These are phyloP conservation scores for Enteromius mattozi DNA, from an alignment of 2,797 vertebrate species.

Conservation along the genomic window DNA sequence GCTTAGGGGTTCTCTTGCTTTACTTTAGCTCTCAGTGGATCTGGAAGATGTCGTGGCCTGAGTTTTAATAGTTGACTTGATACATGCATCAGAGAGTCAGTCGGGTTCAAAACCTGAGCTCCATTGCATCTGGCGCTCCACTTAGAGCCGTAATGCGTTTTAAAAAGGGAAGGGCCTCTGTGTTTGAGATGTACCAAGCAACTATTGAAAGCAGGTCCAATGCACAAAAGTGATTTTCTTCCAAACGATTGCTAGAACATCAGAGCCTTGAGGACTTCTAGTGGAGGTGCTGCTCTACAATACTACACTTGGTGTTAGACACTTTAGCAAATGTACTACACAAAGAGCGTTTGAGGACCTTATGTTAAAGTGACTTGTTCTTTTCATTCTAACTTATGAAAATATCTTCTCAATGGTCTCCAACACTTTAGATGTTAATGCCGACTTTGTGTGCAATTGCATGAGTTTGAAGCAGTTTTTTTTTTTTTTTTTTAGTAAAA, in stretches of 20 bases:
- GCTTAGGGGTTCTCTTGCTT: constrained; percentile 55
- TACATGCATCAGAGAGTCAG: constrained; percentile 58
- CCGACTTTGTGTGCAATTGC: constrained; percentile 61
- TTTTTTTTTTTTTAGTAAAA: constrained; percentile 44
- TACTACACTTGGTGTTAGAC: constrained; percentile 47
- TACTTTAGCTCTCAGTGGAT: constrained; percentile 46
- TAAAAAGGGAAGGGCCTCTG: constrained; percentile 48
- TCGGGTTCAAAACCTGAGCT: constrained; percentile 23
- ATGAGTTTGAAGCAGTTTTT: constrained; percentile 68
- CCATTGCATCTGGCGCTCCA: not conserved
- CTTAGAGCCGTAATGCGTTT: constrained; percentile 51
- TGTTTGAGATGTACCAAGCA: constrained; percentile 60
- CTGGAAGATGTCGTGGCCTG: constrained; percentile 52
- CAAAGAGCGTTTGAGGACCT: not conserved
- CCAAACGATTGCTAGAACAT: constrained; percentile 36
- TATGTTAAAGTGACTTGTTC: constrained; percentile 60
- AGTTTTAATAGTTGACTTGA: constrained; percentile 62
- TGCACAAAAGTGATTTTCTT: constrained; percentile 5
- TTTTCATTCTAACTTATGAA: constrained; percentile 24
- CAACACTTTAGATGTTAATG: constrained; percentile 38
- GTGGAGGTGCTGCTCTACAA: constrained; percentile 40
- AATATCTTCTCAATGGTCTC: constrained; percentile 38
- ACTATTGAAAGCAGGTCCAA: constrained; percentile 60
- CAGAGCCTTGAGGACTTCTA: constrained; percentile 51
- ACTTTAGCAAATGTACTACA: constrained; percentile 61